Base-by-base conservation (phyloP, 2,888 invertebrate genomes). In the Xestia ashworthii region DNA sequence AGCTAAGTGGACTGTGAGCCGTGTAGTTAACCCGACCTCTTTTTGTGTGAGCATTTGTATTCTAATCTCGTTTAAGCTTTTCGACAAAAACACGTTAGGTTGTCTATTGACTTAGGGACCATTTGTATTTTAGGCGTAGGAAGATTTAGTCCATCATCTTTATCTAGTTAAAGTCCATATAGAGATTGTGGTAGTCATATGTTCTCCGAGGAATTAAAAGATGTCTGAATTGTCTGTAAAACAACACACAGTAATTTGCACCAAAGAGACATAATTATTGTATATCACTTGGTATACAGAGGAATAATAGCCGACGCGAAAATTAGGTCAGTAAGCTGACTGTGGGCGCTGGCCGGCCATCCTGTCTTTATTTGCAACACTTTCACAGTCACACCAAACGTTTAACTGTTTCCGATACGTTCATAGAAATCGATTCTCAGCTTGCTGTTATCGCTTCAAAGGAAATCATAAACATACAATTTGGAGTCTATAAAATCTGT, bases 11-110 rank as follows among this genome's bases (percentile, higher is more conserved):
- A 67, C 71, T 79, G 73, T 71, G 79, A 82, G 53, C 65, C 50
- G 53, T 73, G 76, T 74, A 74, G 84, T 83, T 79, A 86, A 81
- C 75, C 69, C 78, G 53, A 71, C 74, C 78, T 81, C 84, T 81
- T 88, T 84, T 86, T 82, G 80, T 69, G 65, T 62, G 65, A 60
- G 73, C 77, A 84, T 84, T 86, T 84, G 84, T 84, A 86, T 86
- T 86, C 84, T 84, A 84, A 80, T 84, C 80, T 70, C 74, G 84
- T 83, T 80, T 83, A 84, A 83, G 69, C 74, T 83, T 85, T 80
- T 71, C 69, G 75, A 71, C 84, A 84, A 86, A 86, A 86, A 86
- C 84, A 86, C 73, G 48, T 79, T 83, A 83, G 73, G 83, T 70
- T 71, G 74, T 80, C 84, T 76, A 86, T 84, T 74, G 80, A 83